Evolutionary conservation across 2,797 vertebrate genomes (phyloP).

Genomic region (Xiphorhynchus erythropygius): DNA sequence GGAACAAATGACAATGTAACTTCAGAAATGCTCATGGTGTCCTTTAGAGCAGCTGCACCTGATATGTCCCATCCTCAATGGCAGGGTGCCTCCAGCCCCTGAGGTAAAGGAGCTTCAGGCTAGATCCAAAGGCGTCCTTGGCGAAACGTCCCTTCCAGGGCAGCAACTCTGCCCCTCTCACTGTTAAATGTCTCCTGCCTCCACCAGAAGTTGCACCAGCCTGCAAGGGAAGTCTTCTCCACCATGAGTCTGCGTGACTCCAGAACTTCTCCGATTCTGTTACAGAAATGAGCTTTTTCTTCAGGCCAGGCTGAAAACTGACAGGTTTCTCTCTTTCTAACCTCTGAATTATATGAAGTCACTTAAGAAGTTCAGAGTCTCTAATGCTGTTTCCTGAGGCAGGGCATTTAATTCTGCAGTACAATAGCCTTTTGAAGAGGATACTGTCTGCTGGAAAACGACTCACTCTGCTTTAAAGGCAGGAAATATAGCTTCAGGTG

Average conservation of each 20-base stretch:
- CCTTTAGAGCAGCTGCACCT: neutral
- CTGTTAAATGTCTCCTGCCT: neutral
- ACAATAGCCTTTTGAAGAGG: conserved; percentile 34
- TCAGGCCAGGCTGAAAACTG: neutral
- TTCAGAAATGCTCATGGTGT: neutral
- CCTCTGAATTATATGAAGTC: neutral
- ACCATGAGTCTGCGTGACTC: neutral
- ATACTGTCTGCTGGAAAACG: conserved; percentile 10
- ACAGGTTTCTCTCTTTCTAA: neutral
- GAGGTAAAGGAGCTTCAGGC: neutral
- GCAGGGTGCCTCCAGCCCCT: neutral
- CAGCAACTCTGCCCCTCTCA: neutral
- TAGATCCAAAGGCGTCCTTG: neutral
- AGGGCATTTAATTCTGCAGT: conserved; percentile 24
- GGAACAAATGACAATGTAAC: neutral
- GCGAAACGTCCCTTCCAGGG: neutral
- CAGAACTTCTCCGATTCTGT: neutral
- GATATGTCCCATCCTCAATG: neutral
- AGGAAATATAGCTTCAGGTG: conserved; percentile 46
- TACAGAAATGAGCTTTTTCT: neutral
- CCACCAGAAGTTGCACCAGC: neutral
- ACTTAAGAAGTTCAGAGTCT: conserved; percentile 8
- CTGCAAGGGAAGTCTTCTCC: neutral
- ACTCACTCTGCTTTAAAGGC: conserved; percentile 7
- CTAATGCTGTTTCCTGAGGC: conserved; percentile 33